Evolutionary conservation across 2,113 vertebrate species (phyloP).

Genomic region (Saguinus imperator): DNA sequence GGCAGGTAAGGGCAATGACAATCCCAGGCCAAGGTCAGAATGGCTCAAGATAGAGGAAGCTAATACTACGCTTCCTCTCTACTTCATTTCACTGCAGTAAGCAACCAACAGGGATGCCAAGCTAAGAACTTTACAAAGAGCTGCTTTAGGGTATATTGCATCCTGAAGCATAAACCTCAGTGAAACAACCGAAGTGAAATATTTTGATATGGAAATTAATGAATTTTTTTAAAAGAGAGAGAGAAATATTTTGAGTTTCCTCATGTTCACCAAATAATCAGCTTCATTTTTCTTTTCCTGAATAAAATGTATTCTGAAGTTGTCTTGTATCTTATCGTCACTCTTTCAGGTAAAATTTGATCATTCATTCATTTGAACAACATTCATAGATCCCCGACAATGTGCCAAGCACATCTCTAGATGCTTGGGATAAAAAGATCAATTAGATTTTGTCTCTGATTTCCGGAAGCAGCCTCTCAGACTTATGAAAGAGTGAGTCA

Average conservation of each 20-base stretch:
- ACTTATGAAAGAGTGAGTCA: conserved; percentile 6
- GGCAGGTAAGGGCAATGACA: neutral
- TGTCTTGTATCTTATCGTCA: neutral
- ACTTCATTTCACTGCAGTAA: no score
- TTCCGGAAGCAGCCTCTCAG: conserved; percentile 3
- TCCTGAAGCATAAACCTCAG: neutral
- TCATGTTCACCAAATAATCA: neutral
- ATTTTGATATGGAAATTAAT: neutral
- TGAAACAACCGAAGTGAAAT: neutral
- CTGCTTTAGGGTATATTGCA: neutral
- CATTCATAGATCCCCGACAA: neutral
- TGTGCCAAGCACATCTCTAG: neutral
- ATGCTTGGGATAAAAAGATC: neutral
- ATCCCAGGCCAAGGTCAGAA: neutral
- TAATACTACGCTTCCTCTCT: neutral
- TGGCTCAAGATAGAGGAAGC: neutral
- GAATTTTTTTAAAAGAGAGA: neutral
- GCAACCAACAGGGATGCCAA: accelerated
- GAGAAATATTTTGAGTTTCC: neutral
- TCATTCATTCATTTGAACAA: neutral
- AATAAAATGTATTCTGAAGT: neutral
- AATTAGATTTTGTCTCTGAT: neutral
- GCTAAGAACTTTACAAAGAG: neutral
- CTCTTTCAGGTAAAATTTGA: neutral
- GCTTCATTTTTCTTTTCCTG: neutral